Conservation (phyloP, 2,113 vertebrate genomes). For the Apteryx owenii region DNA sequence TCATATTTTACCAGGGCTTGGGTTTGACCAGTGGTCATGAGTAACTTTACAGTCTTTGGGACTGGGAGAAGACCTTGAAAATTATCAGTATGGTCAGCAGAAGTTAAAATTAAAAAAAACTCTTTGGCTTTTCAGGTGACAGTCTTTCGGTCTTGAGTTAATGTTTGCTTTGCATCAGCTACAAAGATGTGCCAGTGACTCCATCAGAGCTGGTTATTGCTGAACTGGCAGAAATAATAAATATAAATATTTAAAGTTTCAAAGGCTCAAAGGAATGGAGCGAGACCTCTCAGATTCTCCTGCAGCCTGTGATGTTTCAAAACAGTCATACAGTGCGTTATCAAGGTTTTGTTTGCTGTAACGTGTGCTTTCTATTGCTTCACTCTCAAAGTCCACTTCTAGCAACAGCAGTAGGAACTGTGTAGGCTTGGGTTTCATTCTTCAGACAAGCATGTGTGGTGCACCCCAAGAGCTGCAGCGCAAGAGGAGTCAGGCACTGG, state of each 20-base stretch:
- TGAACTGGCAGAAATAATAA: background rate
- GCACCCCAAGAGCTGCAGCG: background rate
- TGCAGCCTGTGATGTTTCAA: background rate
- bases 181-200: background rate
- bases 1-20: background rate
- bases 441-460: rapidly evolving
- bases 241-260: conserved; percentile 63
- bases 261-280: background rate
- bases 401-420: background rate
- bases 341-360: background rate
- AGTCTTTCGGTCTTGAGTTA: background rate
- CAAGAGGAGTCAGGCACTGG: background rate
- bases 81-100: background rate
- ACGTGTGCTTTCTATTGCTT: background rate
- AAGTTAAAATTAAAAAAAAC: background rate
- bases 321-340: background rate
- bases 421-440: background rate
- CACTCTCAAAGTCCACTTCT: background rate
- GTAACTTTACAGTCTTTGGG: background rate
- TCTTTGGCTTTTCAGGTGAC: background rate
- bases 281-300: background rate
- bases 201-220: background rate
- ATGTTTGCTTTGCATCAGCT: background rate
- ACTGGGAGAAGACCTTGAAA: background rate
- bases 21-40: background rate